phyloP scores from a whole-genome alignment of 2,113 vertebrate species.

The Uria lomvia region DNA sequence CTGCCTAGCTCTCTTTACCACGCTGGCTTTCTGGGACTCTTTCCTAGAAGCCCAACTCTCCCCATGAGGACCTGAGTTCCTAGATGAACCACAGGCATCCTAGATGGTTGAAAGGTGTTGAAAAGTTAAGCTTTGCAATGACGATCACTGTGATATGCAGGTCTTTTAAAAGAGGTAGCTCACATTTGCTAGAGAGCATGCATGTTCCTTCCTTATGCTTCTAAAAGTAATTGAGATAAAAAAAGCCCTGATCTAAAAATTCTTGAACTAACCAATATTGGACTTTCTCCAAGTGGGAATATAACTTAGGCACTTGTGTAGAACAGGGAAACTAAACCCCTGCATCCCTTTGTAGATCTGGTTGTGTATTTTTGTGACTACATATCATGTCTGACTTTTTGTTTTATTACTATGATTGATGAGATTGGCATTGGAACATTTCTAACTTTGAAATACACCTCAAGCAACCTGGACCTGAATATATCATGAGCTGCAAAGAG shows the following conservation, averaged over 20 bases:
- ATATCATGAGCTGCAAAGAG: background rate
- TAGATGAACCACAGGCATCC: background rate
- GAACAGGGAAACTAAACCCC: background rate
- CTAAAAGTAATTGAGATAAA: background rate
- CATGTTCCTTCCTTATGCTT: background rate
- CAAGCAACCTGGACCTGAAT: background rate
- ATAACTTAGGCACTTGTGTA: background rate
- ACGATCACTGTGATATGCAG: background rate
- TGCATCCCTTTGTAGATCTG: background rate
- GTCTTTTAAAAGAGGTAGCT: background rate
- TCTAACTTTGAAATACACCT: background rate
- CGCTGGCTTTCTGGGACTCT: background rate
- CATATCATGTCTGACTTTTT: background rate
- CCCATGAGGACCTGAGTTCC: background rate
- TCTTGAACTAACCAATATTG: background rate
- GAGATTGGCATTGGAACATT: background rate
- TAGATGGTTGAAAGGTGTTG: background rate
- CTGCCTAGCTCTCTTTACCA: background rate
- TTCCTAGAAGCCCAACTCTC: background rate
- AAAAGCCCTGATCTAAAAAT: background rate
- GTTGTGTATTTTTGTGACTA: background rate
- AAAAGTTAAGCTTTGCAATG: background rate
- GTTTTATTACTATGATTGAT: background rate
- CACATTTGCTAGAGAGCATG: background rate
- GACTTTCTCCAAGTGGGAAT: background rate